Conservation (phyloP, 2,113 vertebrate genomes). For the Psammodynastes pulverulentus region DNA sequence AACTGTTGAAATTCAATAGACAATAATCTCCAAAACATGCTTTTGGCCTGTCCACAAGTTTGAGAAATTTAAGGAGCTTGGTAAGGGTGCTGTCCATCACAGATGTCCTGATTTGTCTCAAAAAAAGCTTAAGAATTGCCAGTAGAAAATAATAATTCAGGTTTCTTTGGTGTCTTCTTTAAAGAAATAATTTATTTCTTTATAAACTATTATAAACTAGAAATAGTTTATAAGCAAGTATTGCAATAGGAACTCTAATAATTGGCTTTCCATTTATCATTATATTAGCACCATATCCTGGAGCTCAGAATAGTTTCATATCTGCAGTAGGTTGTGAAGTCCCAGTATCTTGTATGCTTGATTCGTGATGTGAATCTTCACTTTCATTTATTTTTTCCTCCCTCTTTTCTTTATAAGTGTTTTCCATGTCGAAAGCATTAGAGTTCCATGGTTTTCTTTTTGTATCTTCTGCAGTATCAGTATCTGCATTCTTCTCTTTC, state of each 20-base stretch:
- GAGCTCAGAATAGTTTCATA: slow-evolving; percentile 33
- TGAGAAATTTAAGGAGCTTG: neutral
- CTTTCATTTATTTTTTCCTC: neutral
- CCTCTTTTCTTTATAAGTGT: slow-evolving; percentile 25
- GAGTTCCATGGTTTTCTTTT: neutral
- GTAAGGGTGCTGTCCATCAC: neutral
- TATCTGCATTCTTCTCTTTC: neutral
- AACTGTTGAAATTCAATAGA: neutral
- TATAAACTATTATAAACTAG: neutral
- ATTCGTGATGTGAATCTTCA: neutral
- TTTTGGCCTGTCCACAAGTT: neutral
- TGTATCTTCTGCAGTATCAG: neutral
- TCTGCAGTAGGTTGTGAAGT: neutral
- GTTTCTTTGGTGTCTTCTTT: slow-evolving; percentile 25
- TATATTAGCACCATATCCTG: neutral
- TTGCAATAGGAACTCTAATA: slow-evolving; percentile 26
- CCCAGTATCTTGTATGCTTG: slow-evolving; percentile 33
- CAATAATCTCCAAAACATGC: neutral
- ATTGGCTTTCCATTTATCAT: neutral
- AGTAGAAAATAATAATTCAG: neutral
- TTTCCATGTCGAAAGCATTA: slow-evolving; percentile 9
- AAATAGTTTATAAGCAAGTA: slow-evolving; percentile 9
- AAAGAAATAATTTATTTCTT: slow-evolving; percentile 16
- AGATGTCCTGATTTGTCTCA: slow-evolving; percentile 8
- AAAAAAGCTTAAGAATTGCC: neutral